Percentiles rank a stretch among this genome's conserved stretches.
Conservation (phyloP, 2,113 vertebrate genomes). For the Tauraco erythrolophus region DNA sequence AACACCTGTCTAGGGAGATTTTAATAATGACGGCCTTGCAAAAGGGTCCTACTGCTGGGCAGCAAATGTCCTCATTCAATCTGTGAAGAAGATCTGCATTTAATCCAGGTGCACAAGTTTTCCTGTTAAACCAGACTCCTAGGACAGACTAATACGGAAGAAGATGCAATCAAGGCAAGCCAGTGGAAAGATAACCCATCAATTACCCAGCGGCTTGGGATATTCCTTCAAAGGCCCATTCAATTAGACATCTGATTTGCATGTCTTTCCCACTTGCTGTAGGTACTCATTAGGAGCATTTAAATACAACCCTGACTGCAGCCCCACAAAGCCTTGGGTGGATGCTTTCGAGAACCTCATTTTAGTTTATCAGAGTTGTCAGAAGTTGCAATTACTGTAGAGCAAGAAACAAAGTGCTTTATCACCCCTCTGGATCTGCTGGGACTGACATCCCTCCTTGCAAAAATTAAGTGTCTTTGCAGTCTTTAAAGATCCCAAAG, state of each 20-base stretch:
- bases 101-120: conserved; percentile 6
- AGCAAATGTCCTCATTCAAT: background rate
- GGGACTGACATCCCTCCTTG: conserved; percentile 31
- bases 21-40: conserved; percentile 12
- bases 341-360: conserved; percentile 67
- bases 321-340: conserved; percentile 67
- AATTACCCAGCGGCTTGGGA: conserved; percentile 68
- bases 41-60: background rate
- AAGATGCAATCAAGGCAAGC: conserved; percentile 56
- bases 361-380: conserved; percentile 65
- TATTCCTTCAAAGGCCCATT: conserved; percentile 72
- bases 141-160: conserved; percentile 52
- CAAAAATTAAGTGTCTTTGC: conserved; percentile 41
- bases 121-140: conserved; percentile 66
- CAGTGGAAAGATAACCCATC: conserved; percentile 63
- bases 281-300: conserved; percentile 69
- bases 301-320: conserved; percentile 68
- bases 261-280: conserved; percentile 71
- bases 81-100: background rate
- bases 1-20: background rate
- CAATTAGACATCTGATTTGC: conserved; percentile 71
- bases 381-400: conserved; percentile 64
- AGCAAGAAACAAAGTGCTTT: conserved; percentile 57
- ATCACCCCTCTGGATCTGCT: conserved; percentile 51
- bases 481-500: conserved; percentile 5